Evolutionary conservation across 1,140 invertebrate genomes (phyloP).

Genomic region (Panagrolaimus sp.): DNA sequence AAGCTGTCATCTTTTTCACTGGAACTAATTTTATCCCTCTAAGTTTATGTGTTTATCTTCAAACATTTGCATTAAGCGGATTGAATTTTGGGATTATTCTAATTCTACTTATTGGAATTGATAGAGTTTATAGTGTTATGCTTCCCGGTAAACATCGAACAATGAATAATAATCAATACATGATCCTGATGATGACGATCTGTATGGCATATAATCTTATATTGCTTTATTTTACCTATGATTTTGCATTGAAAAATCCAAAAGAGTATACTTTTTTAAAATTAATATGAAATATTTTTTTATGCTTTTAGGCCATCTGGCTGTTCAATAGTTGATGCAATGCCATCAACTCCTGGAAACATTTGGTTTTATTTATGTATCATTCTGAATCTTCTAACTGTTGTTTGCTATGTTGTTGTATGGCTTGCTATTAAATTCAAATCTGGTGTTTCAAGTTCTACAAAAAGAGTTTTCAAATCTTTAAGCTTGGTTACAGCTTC

Average conservation of each 20-base stretch:
- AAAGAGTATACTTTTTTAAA: neutral
- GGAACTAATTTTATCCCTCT: constrained; percentile 4
- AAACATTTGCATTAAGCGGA: constrained; percentile 2
- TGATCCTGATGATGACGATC: neutral
- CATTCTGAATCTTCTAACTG: neutral
- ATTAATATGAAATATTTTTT: neutral
- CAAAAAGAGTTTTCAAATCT: neutral
- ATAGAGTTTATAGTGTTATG: neutral
- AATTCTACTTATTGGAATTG: neutral
- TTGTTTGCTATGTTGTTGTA: neutral
- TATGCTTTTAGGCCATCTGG: constrained; percentile 1
- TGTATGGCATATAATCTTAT: neutral
- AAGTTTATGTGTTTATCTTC: neutral
- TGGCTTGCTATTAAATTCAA: constrained; percentile 5
- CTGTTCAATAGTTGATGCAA: constrained; percentile 8
- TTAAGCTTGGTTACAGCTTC: neutral
- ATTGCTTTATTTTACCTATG: neutral
- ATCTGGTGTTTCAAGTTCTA: neutral
- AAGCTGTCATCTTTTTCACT: constrained; percentile 1
- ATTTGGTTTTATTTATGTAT: constrained; percentile 6
- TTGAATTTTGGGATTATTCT: constrained; percentile 9
- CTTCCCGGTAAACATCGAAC: neutral
- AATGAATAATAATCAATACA: neutral
- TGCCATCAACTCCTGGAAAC: neutral
- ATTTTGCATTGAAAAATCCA: neutral